These are phyloP conservation scores for Andricus quercusramuli DNA, from an alignment of 2,888 invertebrate genomes.

Conservation along the genomic window DNA sequence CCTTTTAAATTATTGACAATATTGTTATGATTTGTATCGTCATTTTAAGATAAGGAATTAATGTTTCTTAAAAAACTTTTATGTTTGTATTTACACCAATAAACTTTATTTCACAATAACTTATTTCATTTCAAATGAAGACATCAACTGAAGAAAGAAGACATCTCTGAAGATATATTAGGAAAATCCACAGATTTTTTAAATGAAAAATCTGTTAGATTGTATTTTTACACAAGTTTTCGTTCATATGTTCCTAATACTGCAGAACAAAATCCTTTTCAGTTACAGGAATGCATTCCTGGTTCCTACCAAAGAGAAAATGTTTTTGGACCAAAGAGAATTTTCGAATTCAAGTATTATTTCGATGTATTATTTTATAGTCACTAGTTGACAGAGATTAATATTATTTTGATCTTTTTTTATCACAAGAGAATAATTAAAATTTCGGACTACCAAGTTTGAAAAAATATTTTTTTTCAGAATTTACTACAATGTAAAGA, in stretches of 20 bases:
- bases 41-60: not conserved
- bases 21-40: not conserved
- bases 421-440: too few species aligned
- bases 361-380: not conserved
- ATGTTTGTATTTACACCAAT: constrained; percentile 3
- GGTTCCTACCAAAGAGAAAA: not conserved
- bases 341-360: not conserved
- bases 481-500: too few species aligned
- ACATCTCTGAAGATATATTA: not conserved
- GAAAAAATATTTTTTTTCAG: too few species aligned
- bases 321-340: not conserved
- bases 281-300: too few species aligned
- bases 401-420: too few species aligned
- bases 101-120: constrained; percentile 5
- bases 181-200: too few species aligned
- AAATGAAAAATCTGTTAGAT: not conserved
- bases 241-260: too few species aligned
- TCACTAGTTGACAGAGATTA: too few species aligned
- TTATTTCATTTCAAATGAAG: not conserved
- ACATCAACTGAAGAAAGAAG: not conserved
- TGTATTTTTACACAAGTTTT: too few species aligned
- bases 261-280: too few species aligned
- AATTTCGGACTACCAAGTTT: too few species aligned
- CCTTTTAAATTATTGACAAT: not conserved
- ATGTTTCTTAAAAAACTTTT: not conserved